These are phyloP conservation scores for Polyommatus iphigenia DNA, from an alignment of 2,888 invertebrate genomes.

Conservation along the genomic window DNA sequence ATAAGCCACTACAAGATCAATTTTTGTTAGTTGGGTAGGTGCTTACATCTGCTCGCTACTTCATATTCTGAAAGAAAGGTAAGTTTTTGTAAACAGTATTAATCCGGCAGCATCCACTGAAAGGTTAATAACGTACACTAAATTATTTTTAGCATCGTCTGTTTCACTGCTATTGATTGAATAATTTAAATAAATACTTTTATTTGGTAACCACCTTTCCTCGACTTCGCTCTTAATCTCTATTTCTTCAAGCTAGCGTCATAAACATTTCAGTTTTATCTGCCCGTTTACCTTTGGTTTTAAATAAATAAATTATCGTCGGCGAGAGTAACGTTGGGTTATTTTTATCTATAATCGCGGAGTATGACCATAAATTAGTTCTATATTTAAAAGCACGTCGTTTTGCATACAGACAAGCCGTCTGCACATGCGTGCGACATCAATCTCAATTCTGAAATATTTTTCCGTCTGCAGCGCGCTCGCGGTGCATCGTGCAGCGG, in stretches of 20 bases:
- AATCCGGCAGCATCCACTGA: constrained; percentile 2
- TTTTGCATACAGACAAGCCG: constrained; percentile 76
- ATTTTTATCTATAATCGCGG: constrained; percentile 77
- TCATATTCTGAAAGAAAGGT: background rate
- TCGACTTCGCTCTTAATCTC: constrained; percentile 45
- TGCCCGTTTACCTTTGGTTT: constrained; percentile 46
- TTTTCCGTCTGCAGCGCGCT: constrained; percentile 65
- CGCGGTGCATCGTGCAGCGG: background rate
- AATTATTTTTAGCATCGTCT: constrained; percentile 34
- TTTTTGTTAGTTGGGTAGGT: too few relatives aligned
- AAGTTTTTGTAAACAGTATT: background rate
- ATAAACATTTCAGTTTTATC: constrained; percentile 49
- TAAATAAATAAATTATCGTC: constrained; percentile 64
- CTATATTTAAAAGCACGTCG: constrained; percentile 75
- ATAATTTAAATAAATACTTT: constrained; percentile 39
- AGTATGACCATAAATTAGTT: constrained; percentile 79
- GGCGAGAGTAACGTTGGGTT: constrained; percentile 64
- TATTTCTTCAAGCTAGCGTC: constrained; percentile 47
- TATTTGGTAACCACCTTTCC: constrained; percentile 40
- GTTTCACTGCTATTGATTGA: constrained; percentile 38
- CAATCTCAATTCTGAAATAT: constrained; percentile 79
- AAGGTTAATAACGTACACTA: constrained; percentile 2
- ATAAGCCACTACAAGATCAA: too few relatives aligned
- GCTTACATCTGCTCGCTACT: too few relatives aligned
- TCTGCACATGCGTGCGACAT: constrained; percentile 79